Evolutionary conservation across 1,140 invertebrate genomes (phyloP).

Genomic region (Kradibia gibbosae): DNA sequence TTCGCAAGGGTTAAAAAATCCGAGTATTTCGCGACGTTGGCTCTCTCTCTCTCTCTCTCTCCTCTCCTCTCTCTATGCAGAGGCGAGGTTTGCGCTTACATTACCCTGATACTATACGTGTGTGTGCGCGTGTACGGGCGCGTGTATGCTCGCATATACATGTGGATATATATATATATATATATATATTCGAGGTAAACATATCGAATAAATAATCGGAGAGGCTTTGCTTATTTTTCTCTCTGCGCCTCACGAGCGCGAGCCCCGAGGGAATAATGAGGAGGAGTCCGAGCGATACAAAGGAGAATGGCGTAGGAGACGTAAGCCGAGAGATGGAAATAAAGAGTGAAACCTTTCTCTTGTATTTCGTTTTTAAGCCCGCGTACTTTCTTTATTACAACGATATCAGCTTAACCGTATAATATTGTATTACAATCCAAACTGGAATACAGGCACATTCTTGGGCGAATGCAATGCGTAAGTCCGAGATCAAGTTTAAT

Average conservation of each 20-base stretch:
- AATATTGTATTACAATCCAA: background rate
- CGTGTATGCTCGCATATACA: no score
- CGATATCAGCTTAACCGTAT: conserved; percentile 3
- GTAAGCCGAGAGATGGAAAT: background rate
- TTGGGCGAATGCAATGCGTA: background rate
- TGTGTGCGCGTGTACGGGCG: no score
- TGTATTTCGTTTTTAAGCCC: background rate
- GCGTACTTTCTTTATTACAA: conserved; percentile 17
- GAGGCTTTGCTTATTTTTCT: background rate
- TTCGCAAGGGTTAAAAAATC: background rate
- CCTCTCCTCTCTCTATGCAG: no score
- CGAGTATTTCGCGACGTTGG: background rate
- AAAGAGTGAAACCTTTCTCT: conserved; percentile 13
- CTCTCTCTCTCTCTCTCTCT: no score
- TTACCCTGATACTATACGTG: conserved; percentile 1
- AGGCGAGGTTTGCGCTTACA: background rate
- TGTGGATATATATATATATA: no score
- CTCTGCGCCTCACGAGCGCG: background rate
- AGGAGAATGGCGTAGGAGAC: background rate
- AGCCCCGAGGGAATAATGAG: background rate
- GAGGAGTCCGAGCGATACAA: background rate
- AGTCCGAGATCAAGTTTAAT: background rate
- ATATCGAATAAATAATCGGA: conserved; percentile 13
- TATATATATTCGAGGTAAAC: conserved; percentile 38
- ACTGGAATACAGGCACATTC: background rate